Conservation (phyloP, 1,140 invertebrate genomes). For the Drosophila watanabei region DNA sequence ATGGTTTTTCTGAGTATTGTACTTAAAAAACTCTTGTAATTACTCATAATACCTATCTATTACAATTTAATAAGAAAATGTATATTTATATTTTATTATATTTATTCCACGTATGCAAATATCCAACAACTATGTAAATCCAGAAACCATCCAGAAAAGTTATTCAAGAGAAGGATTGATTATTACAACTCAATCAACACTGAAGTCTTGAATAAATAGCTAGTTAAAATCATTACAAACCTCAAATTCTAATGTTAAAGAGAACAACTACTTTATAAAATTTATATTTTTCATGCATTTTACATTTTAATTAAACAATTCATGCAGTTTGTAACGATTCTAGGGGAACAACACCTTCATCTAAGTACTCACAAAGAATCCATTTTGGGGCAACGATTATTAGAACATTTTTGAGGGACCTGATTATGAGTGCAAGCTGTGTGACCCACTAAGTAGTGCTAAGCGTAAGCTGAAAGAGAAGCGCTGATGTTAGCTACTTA, state of each 20-base stretch:
- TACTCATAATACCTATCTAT: neutral
- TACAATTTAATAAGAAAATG: neutral
- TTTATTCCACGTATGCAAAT: neutral
- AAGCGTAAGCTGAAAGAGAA: slow-evolving; percentile 52
- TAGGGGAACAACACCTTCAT: slow-evolving; percentile 2
- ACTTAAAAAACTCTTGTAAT: neutral
- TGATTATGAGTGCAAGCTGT: slow-evolving; percentile 20
- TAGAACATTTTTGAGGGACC: slow-evolving; percentile 26
- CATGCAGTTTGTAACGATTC: slow-evolving; percentile 27
- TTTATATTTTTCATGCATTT: slow-evolving; percentile 19
- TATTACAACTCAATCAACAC: neutral
- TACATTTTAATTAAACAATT: neutral
- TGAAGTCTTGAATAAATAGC: slow-evolving; percentile 2
- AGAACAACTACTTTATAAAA: neutral
- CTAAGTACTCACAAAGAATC: slow-evolving; percentile 48
- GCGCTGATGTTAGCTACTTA: slow-evolving; percentile 45
- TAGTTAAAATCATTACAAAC: neutral
- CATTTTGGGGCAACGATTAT: slow-evolving; percentile 41
- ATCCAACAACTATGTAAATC: neutral
- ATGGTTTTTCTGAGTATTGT: neutral
- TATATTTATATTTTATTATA: neutral
- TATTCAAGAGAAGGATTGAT: neutral
- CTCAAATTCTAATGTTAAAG: neutral
- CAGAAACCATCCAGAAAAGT: neutral
- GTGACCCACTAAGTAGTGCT: slow-evolving; percentile 37